phyloP scores from a whole-genome alignment of 2,113 vertebrate species.

The Struthio camelus region DNA sequence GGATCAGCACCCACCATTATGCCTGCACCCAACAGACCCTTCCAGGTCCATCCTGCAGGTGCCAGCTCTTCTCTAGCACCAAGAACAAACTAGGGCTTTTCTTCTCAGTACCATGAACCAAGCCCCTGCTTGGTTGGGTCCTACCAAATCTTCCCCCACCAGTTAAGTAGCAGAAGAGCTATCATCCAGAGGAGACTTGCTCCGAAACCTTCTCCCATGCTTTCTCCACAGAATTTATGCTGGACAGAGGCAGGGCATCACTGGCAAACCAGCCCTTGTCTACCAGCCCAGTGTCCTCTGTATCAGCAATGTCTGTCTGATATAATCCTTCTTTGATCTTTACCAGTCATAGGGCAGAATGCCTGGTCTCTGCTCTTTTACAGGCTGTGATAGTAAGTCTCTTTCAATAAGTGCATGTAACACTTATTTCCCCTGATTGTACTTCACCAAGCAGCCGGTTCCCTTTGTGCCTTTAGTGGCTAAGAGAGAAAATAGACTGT shows the following conservation, averaged over 20 bases:
- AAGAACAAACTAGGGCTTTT: background rate
- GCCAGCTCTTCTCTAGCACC: background rate
- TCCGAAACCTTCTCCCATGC: background rate
- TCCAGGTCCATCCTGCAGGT: background rate
- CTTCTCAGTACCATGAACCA: background rate
- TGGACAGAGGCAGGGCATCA: background rate
- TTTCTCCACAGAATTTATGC: background rate
- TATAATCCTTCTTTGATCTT: background rate
- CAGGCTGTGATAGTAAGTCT: fast-evolving
- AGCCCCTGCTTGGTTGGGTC: background rate
- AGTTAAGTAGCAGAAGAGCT: background rate
- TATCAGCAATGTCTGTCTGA: background rate
- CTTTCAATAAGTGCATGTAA: background rate
- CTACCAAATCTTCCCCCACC: background rate
- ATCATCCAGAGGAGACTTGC: background rate
- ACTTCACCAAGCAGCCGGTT: background rate
- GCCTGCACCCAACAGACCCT: background rate
- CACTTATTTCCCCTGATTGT: background rate
- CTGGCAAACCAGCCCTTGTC: background rate
- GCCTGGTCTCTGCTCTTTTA: fast-evolving
- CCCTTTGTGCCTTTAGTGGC: background rate
- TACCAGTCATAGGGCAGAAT: background rate
- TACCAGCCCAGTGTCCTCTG: background rate
- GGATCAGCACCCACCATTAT: background rate
- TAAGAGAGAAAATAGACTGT: background rate